These are phyloP conservation scores for Otus sunia DNA, from an alignment of 2,113 vertebrate species.

Conservation along the genomic window DNA sequence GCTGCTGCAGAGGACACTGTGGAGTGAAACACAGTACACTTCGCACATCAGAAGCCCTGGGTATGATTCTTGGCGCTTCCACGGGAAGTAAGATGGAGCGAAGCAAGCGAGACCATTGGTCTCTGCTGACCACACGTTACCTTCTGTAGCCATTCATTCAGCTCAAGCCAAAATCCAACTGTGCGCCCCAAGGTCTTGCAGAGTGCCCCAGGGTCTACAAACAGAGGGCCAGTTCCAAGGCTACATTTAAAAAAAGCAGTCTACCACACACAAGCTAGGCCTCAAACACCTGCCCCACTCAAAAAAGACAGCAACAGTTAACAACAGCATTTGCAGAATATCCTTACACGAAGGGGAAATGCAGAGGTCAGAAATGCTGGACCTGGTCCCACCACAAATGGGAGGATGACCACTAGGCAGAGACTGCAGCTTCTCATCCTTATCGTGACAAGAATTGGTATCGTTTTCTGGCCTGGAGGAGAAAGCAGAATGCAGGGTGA, in stretches of 20 bases:
- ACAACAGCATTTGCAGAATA: not conserved
- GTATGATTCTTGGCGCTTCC: not conserved
- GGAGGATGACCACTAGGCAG: constrained; percentile 53
- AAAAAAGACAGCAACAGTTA: not conserved
- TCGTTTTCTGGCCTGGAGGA: constrained; percentile 58
- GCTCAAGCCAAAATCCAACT: not conserved
- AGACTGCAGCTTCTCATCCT: constrained; percentile 51
- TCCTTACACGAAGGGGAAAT: constrained; percentile 75
- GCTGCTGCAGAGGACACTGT: not conserved
- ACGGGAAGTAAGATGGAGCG: not conserved
- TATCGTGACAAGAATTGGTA: not conserved
- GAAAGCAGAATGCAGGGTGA: not conserved
- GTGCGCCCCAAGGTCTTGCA: not conserved
- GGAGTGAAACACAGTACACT: not conserved
- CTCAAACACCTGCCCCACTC: not conserved
- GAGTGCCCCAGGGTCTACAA: not conserved
- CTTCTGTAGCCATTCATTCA: not conserved
- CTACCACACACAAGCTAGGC: not conserved
- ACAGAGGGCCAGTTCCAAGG: not conserved
- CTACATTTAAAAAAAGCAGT: not conserved
- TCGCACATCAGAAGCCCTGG: not conserved
- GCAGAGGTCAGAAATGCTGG: constrained; percentile 66
- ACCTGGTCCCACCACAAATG: constrained; percentile 62
- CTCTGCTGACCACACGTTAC: not conserved
- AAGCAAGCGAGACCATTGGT: not conserved